Base-by-base conservation (phyloP, 2,113 vertebrate species). In the Lepisosteus oculatus region DNA sequence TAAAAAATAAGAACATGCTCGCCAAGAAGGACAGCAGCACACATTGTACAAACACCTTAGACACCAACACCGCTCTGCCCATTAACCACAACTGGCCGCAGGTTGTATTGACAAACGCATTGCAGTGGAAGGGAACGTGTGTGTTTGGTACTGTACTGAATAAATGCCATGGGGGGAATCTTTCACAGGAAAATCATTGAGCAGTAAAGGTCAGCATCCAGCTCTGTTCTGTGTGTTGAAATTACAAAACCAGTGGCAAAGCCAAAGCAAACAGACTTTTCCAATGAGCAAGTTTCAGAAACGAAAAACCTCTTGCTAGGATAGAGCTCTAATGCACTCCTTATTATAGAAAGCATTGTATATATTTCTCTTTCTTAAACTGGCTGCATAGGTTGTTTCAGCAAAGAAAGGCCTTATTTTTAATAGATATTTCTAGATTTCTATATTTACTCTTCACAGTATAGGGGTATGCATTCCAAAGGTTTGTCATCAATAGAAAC, bases 81-180 rank as follows among this genome's bases (percentile, higher is more conserved):
- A 67, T 55, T 51, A 51, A 51, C 5, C 47, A 51, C 47, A 51
- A 6, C 47, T 63, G 45, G 61, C 42, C 8, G 3, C 47, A 72
- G 54, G 74, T 43, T 43, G 55, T 72, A 65, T 14, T 44, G 65
- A 76, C 69, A 69, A 13, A 63, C 2, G 9, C 41, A 43, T 62
- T 69, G 63, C 51, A 55, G 47, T 51, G 69, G 68, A 82, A 81
- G 75, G 69, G 69, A 66, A 71, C 17, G 62, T 57, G 41, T 41
- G 17, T 70, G 74, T 81, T 84, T 76, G 77, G 67, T 14, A 55
- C 79, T 84, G 74, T 75, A 73, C 82, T 76, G 79, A 85, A 80
- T 86, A 76, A 76, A 54, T 69, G 86, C 83, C 78, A 85, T 80
- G 78, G 71, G 65, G 54, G 65, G 69, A 73, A 65, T 47, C 47